Conservation (phyloP, 2,797 vertebrate species). For the Nothura maculosa region DNA sequence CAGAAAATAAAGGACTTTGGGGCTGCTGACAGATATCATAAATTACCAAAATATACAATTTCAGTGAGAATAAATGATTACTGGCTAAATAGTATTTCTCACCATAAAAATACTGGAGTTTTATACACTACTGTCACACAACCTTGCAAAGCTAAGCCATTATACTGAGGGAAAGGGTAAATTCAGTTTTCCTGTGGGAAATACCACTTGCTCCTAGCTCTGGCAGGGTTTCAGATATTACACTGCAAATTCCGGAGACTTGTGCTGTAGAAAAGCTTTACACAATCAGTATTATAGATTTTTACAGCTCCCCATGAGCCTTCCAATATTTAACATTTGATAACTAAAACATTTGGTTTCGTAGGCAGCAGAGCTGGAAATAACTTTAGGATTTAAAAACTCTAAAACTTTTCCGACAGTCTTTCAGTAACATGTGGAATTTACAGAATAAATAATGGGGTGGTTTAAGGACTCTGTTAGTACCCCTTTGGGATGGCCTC, state of each 20-base stretch:
- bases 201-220: slow-evolving; percentile 25
- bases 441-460: not conserved
- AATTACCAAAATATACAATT: not conserved
- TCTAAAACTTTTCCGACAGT: slow-evolving; percentile 29
- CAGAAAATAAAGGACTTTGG: not conserved
- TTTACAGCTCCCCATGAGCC: slow-evolving; percentile 47
- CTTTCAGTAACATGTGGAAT: slow-evolving; percentile 14
- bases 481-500: not conserved
- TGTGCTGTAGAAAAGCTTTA: slow-evolving; percentile 27
- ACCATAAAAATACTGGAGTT: not conserved
- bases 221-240: slow-evolving; percentile 15
- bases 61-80: not conserved
- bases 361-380: slow-evolving; percentile 38
- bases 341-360: slow-evolving; percentile 53
- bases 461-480: slow-evolving; percentile 1
- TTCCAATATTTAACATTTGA: slow-evolving; percentile 7
- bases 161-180: not conserved
- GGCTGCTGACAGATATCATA: slow-evolving; percentile 3
- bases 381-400: slow-evolving; percentile 43
- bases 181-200: slow-evolving; percentile 35
- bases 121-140: slow-evolving; percentile 4
- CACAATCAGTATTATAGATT: slow-evolving; percentile 6
- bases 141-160: not conserved
- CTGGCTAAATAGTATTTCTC: not conserved
- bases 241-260: slow-evolving; percentile 20